Conservation (phyloP, 2,888 invertebrate species). For the Morpho achilles region DNA sequence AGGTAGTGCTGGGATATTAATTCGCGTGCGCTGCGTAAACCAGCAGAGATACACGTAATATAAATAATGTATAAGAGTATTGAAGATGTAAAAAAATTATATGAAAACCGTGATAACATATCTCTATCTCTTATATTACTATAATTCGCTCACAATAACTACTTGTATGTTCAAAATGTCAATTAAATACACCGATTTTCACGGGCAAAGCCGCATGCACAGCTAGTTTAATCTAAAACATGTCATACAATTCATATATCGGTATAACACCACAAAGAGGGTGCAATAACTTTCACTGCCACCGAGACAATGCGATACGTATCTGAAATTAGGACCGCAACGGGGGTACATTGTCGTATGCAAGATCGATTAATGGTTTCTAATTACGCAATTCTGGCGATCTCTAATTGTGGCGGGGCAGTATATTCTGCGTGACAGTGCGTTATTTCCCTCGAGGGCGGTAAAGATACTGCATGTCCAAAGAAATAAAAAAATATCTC, state of each 20-base stretch:
- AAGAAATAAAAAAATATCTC: constrained; percentile 40
- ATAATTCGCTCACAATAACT: too few species aligned
- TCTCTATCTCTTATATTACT: too few species aligned
- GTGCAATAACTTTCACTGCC: constrained; percentile 16
- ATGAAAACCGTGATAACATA: too few species aligned
- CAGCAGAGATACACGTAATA: too few species aligned
- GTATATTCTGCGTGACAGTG: constrained; percentile 77
- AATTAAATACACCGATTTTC: background rate
- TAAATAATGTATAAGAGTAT: too few species aligned
- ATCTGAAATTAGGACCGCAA: constrained; percentile 22
- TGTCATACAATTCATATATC: constrained; percentile 9
- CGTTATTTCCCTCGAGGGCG: constrained; percentile 75
- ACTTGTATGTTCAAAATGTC: too few species aligned
- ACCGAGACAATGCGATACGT: constrained; percentile 16
- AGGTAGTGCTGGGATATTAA: too few species aligned
- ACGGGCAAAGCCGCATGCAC: too few species aligned
- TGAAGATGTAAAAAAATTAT: too few species aligned
- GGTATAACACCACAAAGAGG: constrained; percentile 9
- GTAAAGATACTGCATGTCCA: constrained; percentile 70
- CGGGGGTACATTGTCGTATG: constrained; percentile 37
- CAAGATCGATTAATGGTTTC: constrained; percentile 72
- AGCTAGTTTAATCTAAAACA: constrained; percentile 8
- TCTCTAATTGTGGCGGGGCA: constrained; percentile 74
- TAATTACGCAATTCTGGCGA: constrained; percentile 78
- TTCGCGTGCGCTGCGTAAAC: too few species aligned